phyloP scores from a whole-genome alignment of 2,113 vertebrate genomes.

The Bubalus kerabau region DNA sequence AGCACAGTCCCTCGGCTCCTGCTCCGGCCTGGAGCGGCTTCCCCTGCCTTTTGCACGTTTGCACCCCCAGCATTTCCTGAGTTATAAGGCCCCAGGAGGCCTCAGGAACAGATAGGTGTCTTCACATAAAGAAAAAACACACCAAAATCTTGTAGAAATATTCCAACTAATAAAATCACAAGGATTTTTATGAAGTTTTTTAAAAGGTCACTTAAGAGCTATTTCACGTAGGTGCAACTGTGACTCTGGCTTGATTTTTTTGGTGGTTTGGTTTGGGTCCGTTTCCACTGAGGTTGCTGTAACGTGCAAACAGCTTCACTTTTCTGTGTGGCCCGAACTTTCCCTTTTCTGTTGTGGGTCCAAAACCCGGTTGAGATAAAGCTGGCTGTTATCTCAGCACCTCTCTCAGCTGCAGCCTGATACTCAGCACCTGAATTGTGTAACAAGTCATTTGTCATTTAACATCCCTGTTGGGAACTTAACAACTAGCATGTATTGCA shows the following conservation, averaged over 20 bases:
- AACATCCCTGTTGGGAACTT: slow-evolving; percentile 37
- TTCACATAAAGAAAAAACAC: slow-evolving; percentile 28
- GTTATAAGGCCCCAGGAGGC: slow-evolving; percentile 43
- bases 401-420: not conserved
- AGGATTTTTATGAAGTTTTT: slow-evolving; percentile 75
- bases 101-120: slow-evolving; percentile 29
- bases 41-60: slow-evolving; percentile 67
- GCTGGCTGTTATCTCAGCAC: slow-evolving; percentile 58
- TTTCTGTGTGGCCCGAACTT: slow-evolving; percentile 42
- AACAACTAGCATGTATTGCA: slow-evolving; percentile 50
- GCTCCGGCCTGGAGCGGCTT: slow-evolving; percentile 30
- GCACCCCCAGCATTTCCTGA: slow-evolving; percentile 51
- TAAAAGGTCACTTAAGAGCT: slow-evolving; percentile 70
- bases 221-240: slow-evolving; percentile 48
- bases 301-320: slow-evolving; percentile 55
- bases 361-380: slow-evolving; percentile 63
- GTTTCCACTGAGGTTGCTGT: not conserved
- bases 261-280: slow-evolving; percentile 11
- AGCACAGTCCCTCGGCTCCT: not conserved
- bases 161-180: slow-evolving; percentile 70
- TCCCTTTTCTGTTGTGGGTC: not conserved
- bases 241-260: slow-evolving; percentile 63
- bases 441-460: slow-evolving; percentile 6
- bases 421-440: not conserved
- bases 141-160: slow-evolving; percentile 73